Percentiles rank a stretch among this genome's conserved stretches.
phyloP scores from a whole-genome alignment of 2,888 invertebrate genomes.

The Cheiracanthium punctorium region DNA sequence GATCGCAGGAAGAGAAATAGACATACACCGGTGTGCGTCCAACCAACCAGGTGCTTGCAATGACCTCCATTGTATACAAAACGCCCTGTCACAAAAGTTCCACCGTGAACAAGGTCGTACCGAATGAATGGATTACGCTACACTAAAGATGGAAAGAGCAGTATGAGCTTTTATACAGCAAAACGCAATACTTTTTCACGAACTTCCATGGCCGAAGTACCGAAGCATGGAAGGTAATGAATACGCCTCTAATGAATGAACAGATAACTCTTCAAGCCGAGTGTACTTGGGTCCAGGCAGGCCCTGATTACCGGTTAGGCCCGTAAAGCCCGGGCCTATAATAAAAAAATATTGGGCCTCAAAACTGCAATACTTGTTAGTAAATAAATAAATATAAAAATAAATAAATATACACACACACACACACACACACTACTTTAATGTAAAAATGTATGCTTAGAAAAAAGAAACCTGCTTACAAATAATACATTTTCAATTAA shows the following conservation, averaged over 20 bases:
- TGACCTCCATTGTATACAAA: conserved; percentile 46
- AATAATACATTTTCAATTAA: no score
- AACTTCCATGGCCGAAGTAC: conserved; percentile 10
- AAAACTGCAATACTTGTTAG: no score
- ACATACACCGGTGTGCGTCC: conserved; percentile 11
- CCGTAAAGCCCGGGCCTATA: no score
- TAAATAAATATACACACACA: no score
- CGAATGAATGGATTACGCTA: conserved; percentile 7
- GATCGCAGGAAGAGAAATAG: conserved; percentile 28
- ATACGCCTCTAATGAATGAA: background rate
- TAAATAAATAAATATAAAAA: no score
- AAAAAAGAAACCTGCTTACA: no score
- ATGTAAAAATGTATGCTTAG: no score
- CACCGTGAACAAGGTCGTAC: conserved; percentile 8
- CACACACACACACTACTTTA: no score
- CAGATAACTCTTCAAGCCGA: no score
- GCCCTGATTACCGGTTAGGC: no score
- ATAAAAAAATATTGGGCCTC: no score
- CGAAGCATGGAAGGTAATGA: background rate
- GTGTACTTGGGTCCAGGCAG: no score
- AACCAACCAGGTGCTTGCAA: conserved; percentile 44
- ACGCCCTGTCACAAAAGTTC: conserved; percentile 14
- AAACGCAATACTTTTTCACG: background rate
- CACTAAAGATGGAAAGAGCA: conserved; percentile 14
- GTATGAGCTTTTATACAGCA: background rate